Conservation (phyloP, 1,140 invertebrate species). For the Heliconius nattereri region DNA sequence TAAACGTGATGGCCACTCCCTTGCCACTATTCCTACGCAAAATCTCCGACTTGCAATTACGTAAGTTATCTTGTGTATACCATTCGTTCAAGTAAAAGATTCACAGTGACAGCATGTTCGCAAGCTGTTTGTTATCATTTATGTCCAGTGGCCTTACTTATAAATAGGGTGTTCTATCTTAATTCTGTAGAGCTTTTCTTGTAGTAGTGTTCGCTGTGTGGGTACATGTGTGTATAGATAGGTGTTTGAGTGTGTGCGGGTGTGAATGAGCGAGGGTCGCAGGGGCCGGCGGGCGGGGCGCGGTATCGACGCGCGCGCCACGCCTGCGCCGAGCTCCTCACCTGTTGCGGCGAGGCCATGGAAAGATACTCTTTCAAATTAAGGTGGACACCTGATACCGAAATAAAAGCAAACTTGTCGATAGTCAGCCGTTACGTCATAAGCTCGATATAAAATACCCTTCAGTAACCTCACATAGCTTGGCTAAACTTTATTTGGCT, state of each 20-base stretch:
- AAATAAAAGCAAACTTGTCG: constrained; percentile 55
- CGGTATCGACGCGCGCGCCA: constrained; percentile 72
- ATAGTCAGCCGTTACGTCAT: constrained; percentile 32
- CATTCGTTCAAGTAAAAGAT: neutral
- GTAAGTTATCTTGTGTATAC: neutral
- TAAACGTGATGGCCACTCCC: constrained; percentile 31
- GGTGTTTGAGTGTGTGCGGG: constrained; percentile 48
- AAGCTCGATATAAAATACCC: neutral
- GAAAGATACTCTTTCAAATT: constrained; percentile 78
- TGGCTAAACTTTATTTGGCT: neutral
- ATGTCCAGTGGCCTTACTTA: constrained; percentile 13
- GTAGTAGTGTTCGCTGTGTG: constrained; percentile 34
- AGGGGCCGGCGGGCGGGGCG: constrained; percentile 50
- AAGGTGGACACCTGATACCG: constrained; percentile 72
- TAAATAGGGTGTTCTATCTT: constrained; percentile 1
- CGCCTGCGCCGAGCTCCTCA: constrained; percentile 66
- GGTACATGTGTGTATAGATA: constrained; percentile 32
- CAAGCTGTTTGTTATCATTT: constrained; percentile 9
- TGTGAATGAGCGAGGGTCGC: constrained; percentile 65
- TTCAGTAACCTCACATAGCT: neutral
- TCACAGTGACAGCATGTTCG: neutral
- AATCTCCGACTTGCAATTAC: neutral
- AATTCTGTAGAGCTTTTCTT: neutral
- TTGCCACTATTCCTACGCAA: neutral
- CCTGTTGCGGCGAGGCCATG: constrained; percentile 76